Percentiles rank a stretch among this genome's conserved stretches.
Conservation (phyloP, 2,888 invertebrate genomes). For the Automeris io region DNA sequence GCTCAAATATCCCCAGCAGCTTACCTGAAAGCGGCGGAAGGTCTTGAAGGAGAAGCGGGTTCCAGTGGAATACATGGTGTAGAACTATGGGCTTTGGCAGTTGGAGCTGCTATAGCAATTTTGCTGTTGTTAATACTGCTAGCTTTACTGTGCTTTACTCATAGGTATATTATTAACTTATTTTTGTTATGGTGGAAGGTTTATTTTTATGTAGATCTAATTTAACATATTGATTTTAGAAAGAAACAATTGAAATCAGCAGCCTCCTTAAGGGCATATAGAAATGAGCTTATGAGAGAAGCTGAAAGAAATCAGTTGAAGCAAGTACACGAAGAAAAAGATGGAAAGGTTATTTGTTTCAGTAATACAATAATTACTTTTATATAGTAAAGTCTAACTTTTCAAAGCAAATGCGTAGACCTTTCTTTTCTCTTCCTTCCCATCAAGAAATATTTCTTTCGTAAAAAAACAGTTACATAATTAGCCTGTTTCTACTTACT, state of each 20-base stretch:
- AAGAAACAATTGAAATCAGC: slow-evolving; percentile 61
- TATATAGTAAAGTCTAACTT: too few species aligned
- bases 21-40: slow-evolving; percentile 80
- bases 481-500: too few species aligned
- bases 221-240: too few species aligned
- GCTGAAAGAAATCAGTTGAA: slow-evolving; percentile 64
- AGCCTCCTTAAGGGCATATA: slow-evolving; percentile 55
- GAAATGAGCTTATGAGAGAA: slow-evolving; percentile 59
- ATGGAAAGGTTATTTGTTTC: slow-evolving; percentile 55
- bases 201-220: neutral
- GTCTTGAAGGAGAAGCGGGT: slow-evolving; percentile 75
- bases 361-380: too few species aligned
- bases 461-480: too few species aligned
- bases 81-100: slow-evolving; percentile 79
- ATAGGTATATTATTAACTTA: slow-evolving; percentile 39
- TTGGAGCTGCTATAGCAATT: slow-evolving; percentile 78
- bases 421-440: too few species aligned
- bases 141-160: slow-evolving; percentile 63
- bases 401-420: too few species aligned
- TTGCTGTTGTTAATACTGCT: slow-evolving; percentile 76
- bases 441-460: too few species aligned
- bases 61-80: slow-evolving; percentile 45
- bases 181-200: neutral
- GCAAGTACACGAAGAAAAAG: slow-evolving; percentile 63
- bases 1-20: slow-evolving; percentile 67